Evolutionary conservation across 35 echinoderm and acorn worm species (phyloP), one percentile per base, ranked within the genome.

Genomic region (Apostichopus californicus): DNA sequence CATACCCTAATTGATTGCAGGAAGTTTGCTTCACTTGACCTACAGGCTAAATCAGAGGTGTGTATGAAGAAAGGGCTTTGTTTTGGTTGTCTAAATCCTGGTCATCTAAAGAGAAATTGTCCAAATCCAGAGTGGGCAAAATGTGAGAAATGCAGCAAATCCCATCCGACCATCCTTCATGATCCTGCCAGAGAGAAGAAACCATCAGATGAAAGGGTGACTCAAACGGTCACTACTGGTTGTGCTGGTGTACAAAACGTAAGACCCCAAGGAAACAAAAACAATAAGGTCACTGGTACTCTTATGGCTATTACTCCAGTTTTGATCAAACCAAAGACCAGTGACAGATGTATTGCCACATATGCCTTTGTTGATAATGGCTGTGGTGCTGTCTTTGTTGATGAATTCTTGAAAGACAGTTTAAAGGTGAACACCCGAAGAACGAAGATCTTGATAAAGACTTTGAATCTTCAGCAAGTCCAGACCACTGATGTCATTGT

Each of bases 311-410:
- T 91, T 57, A 54, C 77, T 17, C 89, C 72, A 25, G 73, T 91
- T 18, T 13, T 77, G 6, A 18, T 91, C 34, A 91, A 79, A 54
- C 3, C 20, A 1, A 91, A 91, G 73, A 14, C 72, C 5, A 58
- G 73, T 24, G 75, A 91, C 73, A 68, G 75, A 59, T 57, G 53
- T 22, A 91, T 79, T 5, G 56, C 92, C 12, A 77, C 54, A 3
- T 88, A 93, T 83, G 92, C 84, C 11, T 93, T 93, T 21, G 79
- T 93, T 15, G 92, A 93, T 54, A 93, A 88, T 88, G 92, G 83
- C 7, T 93, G 87, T 77, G 8, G 55, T 54, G 81, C 23, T 54
- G 55, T 56, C 15, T 86, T 92, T 57, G 28, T 55, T 85, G 70
- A 56, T 72, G 21, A 53, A 28, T n/a, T 12, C 8, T 13, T 84